phyloP scores from a whole-genome alignment of 2,888 invertebrate species.

The Conops quadrifasciatus region DNA sequence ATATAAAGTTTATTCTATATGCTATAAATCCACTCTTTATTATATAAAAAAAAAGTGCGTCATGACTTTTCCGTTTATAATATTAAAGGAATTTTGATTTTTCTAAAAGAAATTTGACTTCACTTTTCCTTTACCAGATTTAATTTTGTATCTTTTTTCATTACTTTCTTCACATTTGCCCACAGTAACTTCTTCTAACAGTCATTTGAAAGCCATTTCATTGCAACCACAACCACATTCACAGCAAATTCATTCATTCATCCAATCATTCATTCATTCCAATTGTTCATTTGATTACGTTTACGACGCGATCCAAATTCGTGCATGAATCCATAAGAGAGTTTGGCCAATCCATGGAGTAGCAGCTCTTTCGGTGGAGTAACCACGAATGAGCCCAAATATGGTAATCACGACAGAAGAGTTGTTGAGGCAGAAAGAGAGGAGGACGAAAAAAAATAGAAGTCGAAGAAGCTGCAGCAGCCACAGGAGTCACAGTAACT shows the following conservation, averaged over 20 bases:
- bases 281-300: slow-evolving; percentile 20
- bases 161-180: too few relatives aligned
- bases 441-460: background rate
- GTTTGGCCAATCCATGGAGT: background rate
- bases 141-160: too few relatives aligned
- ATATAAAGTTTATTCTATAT: too few relatives aligned
- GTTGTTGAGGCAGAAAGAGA: background rate
- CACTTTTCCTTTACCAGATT: too few relatives aligned
- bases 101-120: too few relatives aligned
- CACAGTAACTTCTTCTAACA: too few relatives aligned
- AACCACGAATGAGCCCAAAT: background rate
- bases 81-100: too few relatives aligned
- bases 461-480: background rate
- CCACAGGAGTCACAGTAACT: background rate
- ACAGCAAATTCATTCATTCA: slow-evolving; percentile 1
- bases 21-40: too few relatives aligned
- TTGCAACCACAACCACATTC: too few relatives aligned
- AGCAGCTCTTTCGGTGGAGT: background rate
- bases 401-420: slow-evolving; percentile 13
- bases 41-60: too few relatives aligned
- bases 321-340: slow-evolving; percentile 5
- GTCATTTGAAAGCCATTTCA: too few relatives aligned
- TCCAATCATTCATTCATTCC: background rate
- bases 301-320: background rate
- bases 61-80: too few relatives aligned